phyloP scores from a whole-genome alignment of 2,888 invertebrate species.

The Polymixis lichenea region DNA sequence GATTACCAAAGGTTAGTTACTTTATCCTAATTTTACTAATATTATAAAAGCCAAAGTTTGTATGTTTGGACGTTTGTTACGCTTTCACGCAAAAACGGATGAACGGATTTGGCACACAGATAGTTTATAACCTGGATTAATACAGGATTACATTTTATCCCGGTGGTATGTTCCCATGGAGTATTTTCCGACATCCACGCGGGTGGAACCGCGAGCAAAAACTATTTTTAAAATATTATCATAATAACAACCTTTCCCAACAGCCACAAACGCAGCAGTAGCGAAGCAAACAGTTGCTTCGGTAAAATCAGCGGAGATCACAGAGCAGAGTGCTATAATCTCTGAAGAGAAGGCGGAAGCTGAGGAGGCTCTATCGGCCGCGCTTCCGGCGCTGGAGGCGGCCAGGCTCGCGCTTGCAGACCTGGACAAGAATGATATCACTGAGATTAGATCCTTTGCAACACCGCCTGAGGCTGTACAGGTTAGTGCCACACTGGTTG shows the following conservation, averaged over 20 bases:
- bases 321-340: slow-evolving; percentile 95
- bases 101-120: no score
- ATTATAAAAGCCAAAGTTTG: no score
- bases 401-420: slow-evolving; percentile 95
- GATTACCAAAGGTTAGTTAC: slow-evolving; percentile 91
- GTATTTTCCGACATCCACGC: not conserved
- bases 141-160: no score
- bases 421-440: slow-evolving; percentile 97
- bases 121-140: not conserved
- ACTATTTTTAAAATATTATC: not conserved
- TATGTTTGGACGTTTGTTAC: no score
- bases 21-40: not conserved
- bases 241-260: not conserved
- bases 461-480: slow-evolving; percentile 98
- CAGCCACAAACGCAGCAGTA: slow-evolving; percentile 93
- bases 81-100: no score
- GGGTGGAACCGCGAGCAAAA: no score
- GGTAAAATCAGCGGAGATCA: slow-evolving; percentile 95
- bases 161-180: not conserved
- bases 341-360: slow-evolving; percentile 96
- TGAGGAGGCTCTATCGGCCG: slow-evolving; percentile 94
- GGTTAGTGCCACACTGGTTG: slow-evolving; percentile 68
- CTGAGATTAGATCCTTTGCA: slow-evolving; percentile 97
- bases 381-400: slow-evolving; percentile 95
- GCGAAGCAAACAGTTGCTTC: slow-evolving; percentile 95